Evolutionary conservation across 2,797 vertebrate genomes (phyloP), one percentile per base, ranked within the genome.

Genomic region (Danionella dracula): DNA sequence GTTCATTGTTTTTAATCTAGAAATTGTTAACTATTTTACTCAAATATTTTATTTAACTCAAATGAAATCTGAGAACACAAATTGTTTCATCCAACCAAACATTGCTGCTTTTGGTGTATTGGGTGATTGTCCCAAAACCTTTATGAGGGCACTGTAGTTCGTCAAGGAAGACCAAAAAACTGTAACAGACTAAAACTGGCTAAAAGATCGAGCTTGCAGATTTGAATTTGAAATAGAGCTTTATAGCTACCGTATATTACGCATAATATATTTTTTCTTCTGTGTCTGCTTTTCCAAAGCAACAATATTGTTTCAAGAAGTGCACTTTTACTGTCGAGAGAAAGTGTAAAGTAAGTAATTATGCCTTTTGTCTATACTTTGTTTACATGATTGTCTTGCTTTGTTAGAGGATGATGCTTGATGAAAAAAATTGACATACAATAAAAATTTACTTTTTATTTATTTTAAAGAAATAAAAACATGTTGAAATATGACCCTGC

Each of bases 271-370:
- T 27, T 27, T 27, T 27, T 27, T 88, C 71, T 87, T 70, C 86
- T 55, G 84, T 81, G 68, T 86, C 80, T 86, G 84, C 86, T 78
- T 83, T 81, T 74, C 66, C 65, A 71, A 78, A 78, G 84, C 88
- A 89, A 88, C 86, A 89, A 87, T 79, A 84, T 89, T 90, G 89
- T 90, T 90, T 81, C 87, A 87, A 79, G 83, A 89, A 85, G 87
- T 90, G 89, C 86, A 85, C 83, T 63, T 79, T 82, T 84, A 85
- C 82, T 80, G 79, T 90, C 82, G 89, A 90, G 84, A 83, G 83
- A 83, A 86, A 82, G 72, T 89, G 86, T 86, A 89, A 90, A 89
- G 89, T 90, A 90, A 90, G 88, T 88, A 81, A 80, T 34, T 75
- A 65, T 77, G 54, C 66, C 72, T 60, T 80, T 71, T 69, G 41